These are phyloP conservation scores for Neodiprion fabricii DNA, from an alignment of 1,140 invertebrate species.

Conservation along the genomic window DNA sequence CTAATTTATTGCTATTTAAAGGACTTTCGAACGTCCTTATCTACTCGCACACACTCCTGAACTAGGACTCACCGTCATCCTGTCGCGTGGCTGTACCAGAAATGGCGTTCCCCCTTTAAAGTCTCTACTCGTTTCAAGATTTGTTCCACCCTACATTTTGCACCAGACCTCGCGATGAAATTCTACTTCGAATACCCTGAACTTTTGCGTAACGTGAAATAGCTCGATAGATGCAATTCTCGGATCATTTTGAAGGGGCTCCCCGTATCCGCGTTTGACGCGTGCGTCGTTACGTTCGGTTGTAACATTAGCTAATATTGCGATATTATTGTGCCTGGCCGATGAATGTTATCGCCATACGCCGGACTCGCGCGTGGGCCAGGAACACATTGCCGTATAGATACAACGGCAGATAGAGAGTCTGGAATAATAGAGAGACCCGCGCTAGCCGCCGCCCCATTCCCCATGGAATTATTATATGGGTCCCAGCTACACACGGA, in stretches of 20 bases:
- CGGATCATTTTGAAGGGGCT: too few relatives aligned
- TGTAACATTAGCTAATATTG: constrained; percentile 46
- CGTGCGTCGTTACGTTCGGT: not conserved
- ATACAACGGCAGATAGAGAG: constrained; percentile 45
- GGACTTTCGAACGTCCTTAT: constrained; percentile 54
- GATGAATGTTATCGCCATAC: constrained; percentile 49
- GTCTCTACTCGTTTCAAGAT: not conserved
- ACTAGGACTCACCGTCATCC: not conserved
- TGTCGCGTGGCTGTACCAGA: constrained; percentile 23
- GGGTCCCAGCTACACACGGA: constrained; percentile 30
- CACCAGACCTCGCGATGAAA: too few relatives aligned
- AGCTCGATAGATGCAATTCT: too few relatives aligned
- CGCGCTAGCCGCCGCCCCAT: constrained; percentile 38
- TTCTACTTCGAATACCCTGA: too few relatives aligned
- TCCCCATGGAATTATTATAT: constrained; percentile 44
- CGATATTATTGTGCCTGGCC: constrained; percentile 46
- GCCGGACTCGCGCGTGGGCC: constrained; percentile 34
- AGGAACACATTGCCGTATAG: constrained; percentile 35
- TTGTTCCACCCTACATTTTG: too few relatives aligned
- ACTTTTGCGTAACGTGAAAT: too few relatives aligned
- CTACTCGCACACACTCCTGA: constrained; percentile 35
- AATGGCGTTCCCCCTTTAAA: constrained; percentile 15
- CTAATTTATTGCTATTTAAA: constrained; percentile 56
- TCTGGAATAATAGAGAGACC: constrained; percentile 42
- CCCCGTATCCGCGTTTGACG: not conserved